phyloP scores from a whole-genome alignment of 2,888 invertebrate species.

The Anthophora plumipes region DNA sequence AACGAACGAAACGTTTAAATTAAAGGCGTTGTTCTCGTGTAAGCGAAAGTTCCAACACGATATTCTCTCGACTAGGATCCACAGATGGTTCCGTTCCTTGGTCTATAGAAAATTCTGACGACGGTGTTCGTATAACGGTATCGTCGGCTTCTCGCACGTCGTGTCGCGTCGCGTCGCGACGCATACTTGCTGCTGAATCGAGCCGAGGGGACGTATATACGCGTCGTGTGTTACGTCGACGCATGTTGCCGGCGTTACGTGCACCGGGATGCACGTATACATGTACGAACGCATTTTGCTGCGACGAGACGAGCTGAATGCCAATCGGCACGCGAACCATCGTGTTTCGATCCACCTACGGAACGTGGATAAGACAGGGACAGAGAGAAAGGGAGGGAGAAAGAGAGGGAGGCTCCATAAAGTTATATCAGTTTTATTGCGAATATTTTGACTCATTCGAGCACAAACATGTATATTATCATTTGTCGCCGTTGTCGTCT shows the following conservation, averaged over 20 bases:
- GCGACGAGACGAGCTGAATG: constrained; percentile 48
- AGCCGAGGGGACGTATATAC: constrained; percentile 26
- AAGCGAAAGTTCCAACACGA: background rate
- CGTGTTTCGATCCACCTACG: constrained; percentile 16
- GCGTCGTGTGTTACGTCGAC: constrained; percentile 53
- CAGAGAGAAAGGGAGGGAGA: background rate
- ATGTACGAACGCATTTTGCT: constrained; percentile 41
- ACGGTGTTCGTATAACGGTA: constrained; percentile 76
- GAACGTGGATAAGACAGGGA: background rate
- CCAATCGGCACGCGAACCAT: constrained; percentile 54
- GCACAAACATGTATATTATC: background rate
- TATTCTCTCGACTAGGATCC: constrained; percentile 53
- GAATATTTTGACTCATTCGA: constrained; percentile 35
- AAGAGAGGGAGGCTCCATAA: background rate
- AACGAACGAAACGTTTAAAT: background rate
- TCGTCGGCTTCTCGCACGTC: constrained; percentile 56
- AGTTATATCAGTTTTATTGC: constrained; percentile 12
- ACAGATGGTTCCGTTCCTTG: constrained; percentile 70
- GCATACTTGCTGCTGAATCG: constrained; percentile 49
- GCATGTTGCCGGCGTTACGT: constrained; percentile 57
- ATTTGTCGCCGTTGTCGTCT: constrained; percentile 6
- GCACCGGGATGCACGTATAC: constrained; percentile 50
- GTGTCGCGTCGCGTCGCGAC: constrained; percentile 62
- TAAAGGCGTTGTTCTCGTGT: background rate
- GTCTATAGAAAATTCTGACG: constrained; percentile 76